A percentile compares a stretch with the other conserved stretches of the same genome.
phyloP scores from a whole-genome alignment of 2,888 invertebrate species.

The Drosophila pegasa region DNA sequence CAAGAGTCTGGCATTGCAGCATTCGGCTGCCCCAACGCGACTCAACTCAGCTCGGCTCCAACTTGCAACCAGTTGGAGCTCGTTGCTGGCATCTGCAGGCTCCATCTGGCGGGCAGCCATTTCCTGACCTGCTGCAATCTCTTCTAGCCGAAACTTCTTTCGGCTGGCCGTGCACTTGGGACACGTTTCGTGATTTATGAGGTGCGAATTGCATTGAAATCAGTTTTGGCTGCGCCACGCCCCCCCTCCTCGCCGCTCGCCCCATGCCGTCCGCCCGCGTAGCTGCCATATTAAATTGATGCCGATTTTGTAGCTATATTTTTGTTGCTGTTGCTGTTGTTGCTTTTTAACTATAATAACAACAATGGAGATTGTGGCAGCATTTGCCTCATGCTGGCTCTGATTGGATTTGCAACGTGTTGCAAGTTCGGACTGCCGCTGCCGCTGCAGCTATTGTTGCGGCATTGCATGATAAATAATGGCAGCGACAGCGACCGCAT shows the following conservation, averaged over 20 bases:
- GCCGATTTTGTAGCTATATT: constrained; percentile 55
- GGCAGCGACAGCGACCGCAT: constrained; percentile 15
- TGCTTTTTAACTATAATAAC: constrained; percentile 9
- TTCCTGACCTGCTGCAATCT: constrained; percentile 67
- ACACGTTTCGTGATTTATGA: constrained; percentile 85
- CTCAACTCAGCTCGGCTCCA: background rate
- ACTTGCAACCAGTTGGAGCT: constrained; percentile 7
- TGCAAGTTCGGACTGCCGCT: constrained; percentile 18
- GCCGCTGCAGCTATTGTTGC: constrained; percentile 35
- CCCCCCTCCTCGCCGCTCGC: constrained; percentile 2
- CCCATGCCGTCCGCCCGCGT: constrained; percentile 11
- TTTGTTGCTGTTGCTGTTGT: background rate
- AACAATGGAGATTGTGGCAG: constrained; percentile 49
- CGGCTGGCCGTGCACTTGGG: constrained; percentile 72
- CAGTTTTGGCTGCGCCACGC: constrained; percentile 55
- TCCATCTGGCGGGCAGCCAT: constrained; percentile 30
- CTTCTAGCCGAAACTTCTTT: constrained; percentile 54
- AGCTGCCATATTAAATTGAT: constrained; percentile 74
- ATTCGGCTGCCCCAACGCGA: background rate
- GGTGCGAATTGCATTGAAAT: constrained; percentile 84
- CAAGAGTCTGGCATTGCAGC: constrained; percentile 8
- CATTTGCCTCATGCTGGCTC: constrained; percentile 48
- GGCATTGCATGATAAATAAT: constrained; percentile 53
- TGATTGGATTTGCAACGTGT: constrained; percentile 69
- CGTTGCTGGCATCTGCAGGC: constrained; percentile 14